Evolutionary conservation across 2,888 invertebrate species (phyloP).

Genomic region (Campopleginae sp.): DNA sequence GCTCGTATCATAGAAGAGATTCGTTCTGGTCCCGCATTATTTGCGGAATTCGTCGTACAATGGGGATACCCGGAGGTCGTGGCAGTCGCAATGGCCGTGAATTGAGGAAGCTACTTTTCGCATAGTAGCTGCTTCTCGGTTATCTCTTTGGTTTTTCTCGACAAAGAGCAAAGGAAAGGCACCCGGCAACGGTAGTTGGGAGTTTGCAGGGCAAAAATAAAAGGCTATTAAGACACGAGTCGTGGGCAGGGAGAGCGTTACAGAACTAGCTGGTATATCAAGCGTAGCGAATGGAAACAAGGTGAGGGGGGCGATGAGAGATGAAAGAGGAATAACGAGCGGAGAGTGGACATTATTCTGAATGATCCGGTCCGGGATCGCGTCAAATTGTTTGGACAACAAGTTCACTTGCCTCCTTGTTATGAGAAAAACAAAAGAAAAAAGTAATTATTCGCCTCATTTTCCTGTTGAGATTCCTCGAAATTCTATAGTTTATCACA

Average conservation of each 20-base stretch:
- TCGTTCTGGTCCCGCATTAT: slow-evolving; percentile 44
- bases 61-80: slow-evolving; percentile 49
- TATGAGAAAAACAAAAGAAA: slow-evolving; percentile 5
- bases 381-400: slow-evolving; percentile 50
- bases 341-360: not conserved
- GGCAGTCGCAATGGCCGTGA: slow-evolving; percentile 46
- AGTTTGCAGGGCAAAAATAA: slow-evolving; percentile 63
- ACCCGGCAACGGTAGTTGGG: slow-evolving; percentile 65
- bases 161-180: slow-evolving; percentile 41
- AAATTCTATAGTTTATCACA: slow-evolving; percentile 39
- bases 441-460: slow-evolving; percentile 34
- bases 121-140: slow-evolving; percentile 49
- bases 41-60: slow-evolving; percentile 45
- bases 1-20: slow-evolving; percentile 32
- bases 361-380: slow-evolving; percentile 26
- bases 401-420: slow-evolving; percentile 39
- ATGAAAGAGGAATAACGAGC: not conserved
- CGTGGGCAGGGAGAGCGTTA: slow-evolving; percentile 36
- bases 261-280: slow-evolving; percentile 55
- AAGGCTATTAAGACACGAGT: slow-evolving; percentile 44
- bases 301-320: slow-evolving; percentile 1
- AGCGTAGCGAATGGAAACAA: slow-evolving; percentile 37
- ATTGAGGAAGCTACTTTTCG: slow-evolving; percentile 58
- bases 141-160: slow-evolving; percentile 17
- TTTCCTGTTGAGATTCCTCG: slow-evolving; percentile 33